A percentile compares a stretch with the other conserved stretches of the same genome.
phyloP scores from a whole-genome alignment of 2,888 invertebrate genomes.

The Xanthorhoe spadicearia region DNA sequence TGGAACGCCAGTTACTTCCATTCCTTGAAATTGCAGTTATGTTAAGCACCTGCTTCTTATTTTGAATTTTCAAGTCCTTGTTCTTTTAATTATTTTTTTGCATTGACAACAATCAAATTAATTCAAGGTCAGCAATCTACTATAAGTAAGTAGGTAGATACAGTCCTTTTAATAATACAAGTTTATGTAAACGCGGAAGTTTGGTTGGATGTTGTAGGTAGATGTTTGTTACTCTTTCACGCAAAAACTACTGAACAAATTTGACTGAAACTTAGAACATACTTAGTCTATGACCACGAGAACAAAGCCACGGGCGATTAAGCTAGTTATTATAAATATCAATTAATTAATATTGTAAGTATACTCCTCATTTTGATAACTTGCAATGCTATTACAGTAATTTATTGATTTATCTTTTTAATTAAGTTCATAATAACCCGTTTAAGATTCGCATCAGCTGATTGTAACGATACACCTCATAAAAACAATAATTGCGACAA shows the following conservation, averaged over 20 bases:
- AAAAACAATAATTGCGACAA: constrained; percentile 35
- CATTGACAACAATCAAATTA: not conserved
- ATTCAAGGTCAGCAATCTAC: too few species aligned
- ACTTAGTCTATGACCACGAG: too few species aligned
- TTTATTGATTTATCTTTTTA: constrained; percentile 25
- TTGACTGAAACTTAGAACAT: too few species aligned
- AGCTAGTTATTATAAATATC: too few species aligned
- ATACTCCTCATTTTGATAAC: not conserved
- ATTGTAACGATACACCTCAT: constrained; percentile 29
- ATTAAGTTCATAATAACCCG: constrained; percentile 18
- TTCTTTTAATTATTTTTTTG: not conserved
- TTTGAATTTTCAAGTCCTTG: not conserved
- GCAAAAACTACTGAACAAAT: too few species aligned
- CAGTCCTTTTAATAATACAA: too few species aligned
- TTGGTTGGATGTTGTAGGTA: too few species aligned
- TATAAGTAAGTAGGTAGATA: too few species aligned
- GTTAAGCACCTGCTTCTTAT: constrained; percentile 23
- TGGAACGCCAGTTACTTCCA: constrained; percentile 17
- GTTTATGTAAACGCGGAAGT: too few species aligned
- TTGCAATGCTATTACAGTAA: not conserved
- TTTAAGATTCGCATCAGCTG: constrained; percentile 24
- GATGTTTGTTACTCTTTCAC: too few species aligned
- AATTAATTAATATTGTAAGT: not conserved
- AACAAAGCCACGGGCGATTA: too few species aligned
- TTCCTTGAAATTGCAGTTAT: constrained; percentile 16